Evolutionary conservation across 2,113 vertebrate genomes (phyloP).

Genomic region (Numida meleagris): DNA sequence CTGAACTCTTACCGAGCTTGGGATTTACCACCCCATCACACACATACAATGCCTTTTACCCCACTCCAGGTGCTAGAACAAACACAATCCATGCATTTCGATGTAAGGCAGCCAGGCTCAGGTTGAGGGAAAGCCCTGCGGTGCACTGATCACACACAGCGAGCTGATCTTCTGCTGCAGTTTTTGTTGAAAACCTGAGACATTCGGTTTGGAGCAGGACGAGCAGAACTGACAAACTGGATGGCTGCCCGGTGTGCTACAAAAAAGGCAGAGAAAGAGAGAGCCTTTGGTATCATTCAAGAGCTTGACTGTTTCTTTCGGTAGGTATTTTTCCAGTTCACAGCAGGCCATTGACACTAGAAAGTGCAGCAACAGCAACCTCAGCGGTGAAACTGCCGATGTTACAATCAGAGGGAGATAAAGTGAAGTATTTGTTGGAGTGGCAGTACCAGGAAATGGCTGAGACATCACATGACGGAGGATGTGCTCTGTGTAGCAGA

Average conservation of each 20-base stretch:
- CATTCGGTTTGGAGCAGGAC: background rate
- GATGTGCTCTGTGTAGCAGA: conserved; percentile 23
- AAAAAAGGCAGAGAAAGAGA: background rate
- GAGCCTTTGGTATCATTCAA: conserved; percentile 6
- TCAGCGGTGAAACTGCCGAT: background rate
- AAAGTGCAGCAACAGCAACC: conserved; percentile 19
- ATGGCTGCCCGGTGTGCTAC: background rate
- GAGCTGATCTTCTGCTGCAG: background rate
- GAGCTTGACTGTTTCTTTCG: background rate
- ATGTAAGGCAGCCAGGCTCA: background rate
- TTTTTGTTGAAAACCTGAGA: background rate
- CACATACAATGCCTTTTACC: background rate
- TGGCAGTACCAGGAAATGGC: conserved; percentile 58
- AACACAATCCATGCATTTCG: background rate
- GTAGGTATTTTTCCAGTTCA: conserved; percentile 45
- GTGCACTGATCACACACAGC: background rate
- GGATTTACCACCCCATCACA: conserved; percentile 2
- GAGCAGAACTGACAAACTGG: background rate
- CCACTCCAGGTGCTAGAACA: background rate
- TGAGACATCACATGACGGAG: conserved; percentile 53
- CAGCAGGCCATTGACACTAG: conserved; percentile 17
- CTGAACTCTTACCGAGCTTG: background rate
- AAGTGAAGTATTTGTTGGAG: conserved; percentile 61
- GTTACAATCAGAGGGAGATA: conserved; percentile 47
- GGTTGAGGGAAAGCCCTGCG: background rate